Conservation (phyloP, 2,797 vertebrate genomes). For the Vireo griseus region DNA sequence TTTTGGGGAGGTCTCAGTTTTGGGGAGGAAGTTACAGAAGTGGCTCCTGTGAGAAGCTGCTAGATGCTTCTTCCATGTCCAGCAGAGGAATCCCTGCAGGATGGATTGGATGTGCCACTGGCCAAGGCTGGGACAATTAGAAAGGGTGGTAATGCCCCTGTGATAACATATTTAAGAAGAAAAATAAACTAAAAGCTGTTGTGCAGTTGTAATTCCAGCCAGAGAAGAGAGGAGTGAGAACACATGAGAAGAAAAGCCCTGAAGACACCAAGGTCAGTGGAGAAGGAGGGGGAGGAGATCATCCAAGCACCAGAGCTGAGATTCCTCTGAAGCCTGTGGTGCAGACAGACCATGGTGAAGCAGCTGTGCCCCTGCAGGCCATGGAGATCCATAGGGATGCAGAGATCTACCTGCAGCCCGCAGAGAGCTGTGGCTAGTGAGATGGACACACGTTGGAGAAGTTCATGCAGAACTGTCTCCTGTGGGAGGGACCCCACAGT, state of each 20-base stretch:
- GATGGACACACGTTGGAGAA: background rate
- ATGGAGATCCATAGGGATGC: background rate
- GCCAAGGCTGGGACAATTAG: background rate
- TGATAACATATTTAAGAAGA: background rate
- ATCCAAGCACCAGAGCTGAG: accelerated
- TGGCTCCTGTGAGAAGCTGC: background rate
- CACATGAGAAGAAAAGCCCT: accelerated
- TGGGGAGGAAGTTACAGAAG: accelerated
- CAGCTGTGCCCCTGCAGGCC: background rate
- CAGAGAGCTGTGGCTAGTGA: accelerated
- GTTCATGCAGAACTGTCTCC: background rate
- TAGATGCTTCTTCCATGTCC: background rate
- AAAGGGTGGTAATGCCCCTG: background rate
- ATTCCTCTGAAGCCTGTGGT: background rate
- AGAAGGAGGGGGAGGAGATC: background rate
- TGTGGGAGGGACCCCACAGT: accelerated
- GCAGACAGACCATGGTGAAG: background rate
- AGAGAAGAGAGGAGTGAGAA: background rate
- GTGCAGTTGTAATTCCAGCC: accelerated
- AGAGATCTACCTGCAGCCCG: accelerated
- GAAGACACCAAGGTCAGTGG: too few relatives aligned
- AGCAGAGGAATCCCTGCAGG: background rate
- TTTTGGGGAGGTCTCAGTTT: background rate
- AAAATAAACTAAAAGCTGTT: background rate
- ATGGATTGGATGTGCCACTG: background rate